Evolutionary conservation across 2,888 invertebrate species (phyloP), one percentile per base, ranked within the genome.

Genomic region (Lacanobia oleracea): DNA sequence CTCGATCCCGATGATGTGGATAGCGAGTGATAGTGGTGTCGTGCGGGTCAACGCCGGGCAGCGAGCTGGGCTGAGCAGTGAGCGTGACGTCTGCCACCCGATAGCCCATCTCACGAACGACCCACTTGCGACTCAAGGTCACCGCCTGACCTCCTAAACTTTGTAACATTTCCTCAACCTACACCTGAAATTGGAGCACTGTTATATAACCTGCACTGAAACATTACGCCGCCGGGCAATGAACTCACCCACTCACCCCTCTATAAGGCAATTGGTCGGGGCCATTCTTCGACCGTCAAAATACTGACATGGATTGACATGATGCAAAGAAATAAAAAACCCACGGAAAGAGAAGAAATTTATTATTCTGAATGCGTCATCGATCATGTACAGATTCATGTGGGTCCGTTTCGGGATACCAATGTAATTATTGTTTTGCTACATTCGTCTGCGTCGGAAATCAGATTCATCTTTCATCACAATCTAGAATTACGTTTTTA

Each of bases 51-150:
- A 60, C 77, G 83, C 60, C 86, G 83, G 82, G 81, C 84, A 88
- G 85, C 83, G 86, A 85, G 89, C 91, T 88, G 89, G 92, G 88
- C 91, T 86, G 90, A 92, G 59, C 73, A 48, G 53, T 27, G 45
- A 77, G 94, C 95, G 95, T 96, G 95, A 95, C 95, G 95, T 92
- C 94, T 94, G 93, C 95, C 94, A 95, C 91, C 94, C 93, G 94
- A 95, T 95, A 95, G 94, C 93, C 93, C 93, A 94, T 94, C 95
- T 95, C 94, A 95, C 96, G 95, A 95, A 88, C 94, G 95, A 93
- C 96, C 94, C 88, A 94, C 95, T 95, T 95, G 85, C 89, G 88
- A 81, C 87, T 88, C 95, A 96, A 95, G 96, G 95, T 95, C 95
- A 95, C 92, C 90, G 91, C 84, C 88, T 95, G 94, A 94, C 95